Evolutionary conservation across 2,888 invertebrate species (phyloP).

Genomic region (Limnephilus marmoratus): DNA sequence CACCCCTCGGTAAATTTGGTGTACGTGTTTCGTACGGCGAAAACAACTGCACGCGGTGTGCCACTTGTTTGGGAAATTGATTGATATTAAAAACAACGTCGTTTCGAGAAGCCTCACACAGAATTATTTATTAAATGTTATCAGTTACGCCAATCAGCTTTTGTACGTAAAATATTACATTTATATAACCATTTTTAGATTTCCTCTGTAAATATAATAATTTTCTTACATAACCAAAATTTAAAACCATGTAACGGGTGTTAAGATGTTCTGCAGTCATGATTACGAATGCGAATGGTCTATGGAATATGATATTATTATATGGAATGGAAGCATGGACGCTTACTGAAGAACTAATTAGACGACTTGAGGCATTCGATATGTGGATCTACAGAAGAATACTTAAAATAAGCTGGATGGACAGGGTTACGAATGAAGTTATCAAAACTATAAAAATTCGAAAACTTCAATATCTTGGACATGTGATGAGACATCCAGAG

Average conservation of each 20-base stretch:
- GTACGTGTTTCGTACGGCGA: constrained; percentile 10
- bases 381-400: too few species aligned
- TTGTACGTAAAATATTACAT: not conserved
- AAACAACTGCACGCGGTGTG: constrained; percentile 27
- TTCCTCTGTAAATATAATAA: not conserved
- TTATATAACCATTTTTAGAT: not conserved
- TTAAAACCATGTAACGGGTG: not conserved
- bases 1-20: constrained; percentile 27
- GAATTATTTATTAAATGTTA: not conserved
- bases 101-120: not conserved
- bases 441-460: too few species aligned
- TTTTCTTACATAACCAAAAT: not conserved
- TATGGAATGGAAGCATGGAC: too few species aligned
- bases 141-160: not conserved
- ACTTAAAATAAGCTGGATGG: too few species aligned
- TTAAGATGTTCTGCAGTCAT: too few species aligned
- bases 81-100: not conserved
- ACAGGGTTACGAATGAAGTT: too few species aligned
- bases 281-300: too few species aligned
- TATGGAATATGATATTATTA: too few species aligned
- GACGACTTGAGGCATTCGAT: too few species aligned
- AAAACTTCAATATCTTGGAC: too few species aligned
- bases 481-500: too few species aligned
- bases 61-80: constrained; percentile 11
- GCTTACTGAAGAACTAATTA: too few species aligned